Evolutionary conservation across 1,140 invertebrate genomes (phyloP).

Genomic region (Pemphigus obesinymphae): DNA sequence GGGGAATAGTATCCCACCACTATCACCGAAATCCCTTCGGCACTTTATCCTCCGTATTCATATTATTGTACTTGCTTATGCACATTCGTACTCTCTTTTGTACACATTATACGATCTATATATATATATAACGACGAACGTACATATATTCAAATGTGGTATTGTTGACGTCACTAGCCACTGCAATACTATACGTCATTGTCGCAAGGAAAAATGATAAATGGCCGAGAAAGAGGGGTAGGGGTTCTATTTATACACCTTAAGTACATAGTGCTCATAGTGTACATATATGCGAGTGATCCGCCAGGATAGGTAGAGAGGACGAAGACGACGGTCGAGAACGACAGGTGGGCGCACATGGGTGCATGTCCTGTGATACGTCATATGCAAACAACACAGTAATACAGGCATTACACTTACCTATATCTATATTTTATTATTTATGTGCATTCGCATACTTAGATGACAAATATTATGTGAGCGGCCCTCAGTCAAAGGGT

Average conservation of each 20-base stretch:
- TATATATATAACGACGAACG: not conserved
- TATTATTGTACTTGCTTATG: not conserved
- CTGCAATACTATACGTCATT: not conserved
- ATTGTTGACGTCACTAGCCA: not conserved
- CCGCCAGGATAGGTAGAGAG: not conserved
- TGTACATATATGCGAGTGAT: not conserved
- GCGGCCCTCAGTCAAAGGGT: not conserved
- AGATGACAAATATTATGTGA: no score
- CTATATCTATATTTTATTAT: not conserved
- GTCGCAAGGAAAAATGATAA: constrained; percentile 1
- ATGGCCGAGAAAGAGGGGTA: not conserved
- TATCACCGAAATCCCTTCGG: not conserved
- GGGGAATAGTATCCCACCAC: not conserved
- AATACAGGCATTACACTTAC: not conserved
- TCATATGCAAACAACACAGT: not conserved
- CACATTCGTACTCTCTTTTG: not conserved
- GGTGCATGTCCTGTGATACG: not conserved
- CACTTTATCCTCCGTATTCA: not conserved
- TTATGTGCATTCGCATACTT: not conserved
- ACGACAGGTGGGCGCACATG: constrained; percentile 31
- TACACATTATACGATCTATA: not conserved
- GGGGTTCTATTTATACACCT: not conserved
- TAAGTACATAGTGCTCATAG: not conserved
- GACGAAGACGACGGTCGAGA: not conserved
- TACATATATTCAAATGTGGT: not conserved